Conservation (phyloP, 1,140 invertebrate genomes). For the Elymnias hypermnestra region DNA sequence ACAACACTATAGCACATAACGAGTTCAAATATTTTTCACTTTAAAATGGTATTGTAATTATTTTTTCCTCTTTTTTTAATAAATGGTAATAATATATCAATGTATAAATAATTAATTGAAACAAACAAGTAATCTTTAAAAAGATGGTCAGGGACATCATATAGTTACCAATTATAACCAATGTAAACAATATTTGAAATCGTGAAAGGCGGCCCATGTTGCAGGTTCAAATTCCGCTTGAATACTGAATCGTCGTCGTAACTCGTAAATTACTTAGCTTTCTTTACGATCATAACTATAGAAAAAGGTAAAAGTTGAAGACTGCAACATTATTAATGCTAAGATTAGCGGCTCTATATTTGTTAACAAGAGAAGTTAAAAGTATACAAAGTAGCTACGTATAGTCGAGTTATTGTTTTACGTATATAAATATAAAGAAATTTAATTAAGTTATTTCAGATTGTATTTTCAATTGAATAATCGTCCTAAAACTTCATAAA, state of each 20-base stretch:
- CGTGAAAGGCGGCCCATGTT: slow-evolving; percentile 49
- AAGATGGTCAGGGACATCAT: neutral
- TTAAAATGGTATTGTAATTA: neutral
- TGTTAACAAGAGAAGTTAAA: too few species aligned
- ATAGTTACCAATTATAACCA: slow-evolving; percentile 37
- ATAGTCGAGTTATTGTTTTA: too few species aligned
- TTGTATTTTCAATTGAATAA: too few species aligned
- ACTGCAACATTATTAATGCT: too few species aligned
- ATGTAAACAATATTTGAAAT: slow-evolving; percentile 27
- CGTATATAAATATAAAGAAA: too few species aligned
- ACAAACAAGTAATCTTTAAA: neutral
- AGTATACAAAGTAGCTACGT: too few species aligned
- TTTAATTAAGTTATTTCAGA: too few species aligned
- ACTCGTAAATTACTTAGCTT: slow-evolving; percentile 19
- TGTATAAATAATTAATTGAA: neutral
- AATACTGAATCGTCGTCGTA: slow-evolving; percentile 45
- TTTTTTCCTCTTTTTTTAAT: too few species aligned
- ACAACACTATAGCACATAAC: neutral
- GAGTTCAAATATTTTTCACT: neutral
- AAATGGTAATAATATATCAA: neutral
- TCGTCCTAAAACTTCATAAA: too few species aligned
- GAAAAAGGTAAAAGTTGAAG: slow-evolving; percentile 10
- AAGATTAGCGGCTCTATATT: too few species aligned
- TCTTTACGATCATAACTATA: slow-evolving; percentile 11
- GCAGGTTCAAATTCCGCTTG: slow-evolving; percentile 36